Evolutionary conservation across 2,797 vertebrate species (phyloP), one percentile per base, ranked within the genome.

Genomic region (Hoplostethus mediterraneus): DNA sequence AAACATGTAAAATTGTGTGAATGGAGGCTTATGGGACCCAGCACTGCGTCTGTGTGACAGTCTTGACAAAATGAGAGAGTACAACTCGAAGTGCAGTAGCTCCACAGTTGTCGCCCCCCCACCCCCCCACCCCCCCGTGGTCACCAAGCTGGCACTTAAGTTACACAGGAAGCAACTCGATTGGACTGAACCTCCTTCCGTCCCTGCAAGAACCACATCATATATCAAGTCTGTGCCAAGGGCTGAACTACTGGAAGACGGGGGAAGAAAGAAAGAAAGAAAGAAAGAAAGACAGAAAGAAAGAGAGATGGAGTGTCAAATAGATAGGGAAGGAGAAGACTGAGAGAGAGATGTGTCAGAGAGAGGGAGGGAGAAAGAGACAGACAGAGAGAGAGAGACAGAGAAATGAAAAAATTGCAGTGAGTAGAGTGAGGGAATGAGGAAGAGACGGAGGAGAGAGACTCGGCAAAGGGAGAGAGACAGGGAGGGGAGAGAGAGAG

Each of bases 141-240:
- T 89, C 87, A 87, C 83, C 54, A 64, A 82, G 76, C 87, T 89
- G 88, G 83, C 89, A 80, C 80, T 93, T 76, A 89, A 67, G 59
- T 67, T 51, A 69, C 52, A 51, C 87, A 91, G 90, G 87, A 89
- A 91, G 86, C 63, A 81, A 70, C 61, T 67, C 4, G 54, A 79
- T 80, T 83, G 67, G 63, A 80, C 57, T 76, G 83, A 79, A 73
- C 81, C 86, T 87, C 79, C 87, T 79, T 84, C 78, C 73, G 70
- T 81, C 83, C 64, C 80, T 61, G 67, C 51, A 70, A 31, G 47
- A 53, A 87, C 90, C 90, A 91, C 89, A 90, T 90, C 81, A 86
- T 60, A 82, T 12, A 47, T 30, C n/a, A 70, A 44, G 61, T 33
- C 55, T 60, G 42, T 49, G 67, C 49, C 48, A 57, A 60, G 68